Evolutionary conservation across 2,797 vertebrate genomes (phyloP).

Genomic region (Crocidura indochinensis): DNA sequence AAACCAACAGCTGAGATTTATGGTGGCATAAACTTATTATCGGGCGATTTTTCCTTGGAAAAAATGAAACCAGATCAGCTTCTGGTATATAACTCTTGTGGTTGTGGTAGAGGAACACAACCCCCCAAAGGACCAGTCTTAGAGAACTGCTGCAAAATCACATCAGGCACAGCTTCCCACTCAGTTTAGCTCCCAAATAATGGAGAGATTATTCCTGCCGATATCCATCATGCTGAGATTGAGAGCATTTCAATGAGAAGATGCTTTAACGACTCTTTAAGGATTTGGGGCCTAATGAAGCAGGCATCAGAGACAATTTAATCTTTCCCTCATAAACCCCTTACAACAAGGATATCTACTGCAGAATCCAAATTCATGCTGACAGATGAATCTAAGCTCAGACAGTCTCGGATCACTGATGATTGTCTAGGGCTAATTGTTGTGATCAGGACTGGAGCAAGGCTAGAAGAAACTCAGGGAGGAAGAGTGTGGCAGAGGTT

Average conservation of each 20-base stretch:
- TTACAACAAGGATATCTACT: conserved; percentile 88
- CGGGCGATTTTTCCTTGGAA: background rate
- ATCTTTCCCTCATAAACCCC: conserved; percentile 89
- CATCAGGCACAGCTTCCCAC: conserved; percentile 53
- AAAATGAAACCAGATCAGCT: background rate
- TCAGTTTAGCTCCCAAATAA: conserved; percentile 82
- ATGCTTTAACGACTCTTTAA: conserved; percentile 87
- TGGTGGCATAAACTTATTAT: background rate
- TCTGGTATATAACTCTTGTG: background rate
- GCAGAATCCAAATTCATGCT: conserved; percentile 87
- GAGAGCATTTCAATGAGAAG: conserved; percentile 87
- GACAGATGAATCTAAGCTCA: conserved; percentile 85
- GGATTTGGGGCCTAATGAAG: conserved; percentile 90
- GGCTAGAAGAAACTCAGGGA: conserved; percentile 49
- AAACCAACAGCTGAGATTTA: background rate
- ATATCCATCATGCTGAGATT: conserved; percentile 83
- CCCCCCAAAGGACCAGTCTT: conserved; percentile 31
- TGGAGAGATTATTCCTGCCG: conserved; percentile 85
- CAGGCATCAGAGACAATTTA: conserved; percentile 87
- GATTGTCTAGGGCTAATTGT: conserved; percentile 82
- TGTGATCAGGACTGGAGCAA: conserved; percentile 35
- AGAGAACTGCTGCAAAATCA: conserved; percentile 40
- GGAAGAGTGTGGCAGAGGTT: conserved; percentile 20
- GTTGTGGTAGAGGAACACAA: background rate
- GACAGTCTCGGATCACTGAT: conserved; percentile 76